Evolutionary conservation across 2,113 vertebrate species (phyloP).

Genomic region (Herpailurus yagouaroundi): DNA sequence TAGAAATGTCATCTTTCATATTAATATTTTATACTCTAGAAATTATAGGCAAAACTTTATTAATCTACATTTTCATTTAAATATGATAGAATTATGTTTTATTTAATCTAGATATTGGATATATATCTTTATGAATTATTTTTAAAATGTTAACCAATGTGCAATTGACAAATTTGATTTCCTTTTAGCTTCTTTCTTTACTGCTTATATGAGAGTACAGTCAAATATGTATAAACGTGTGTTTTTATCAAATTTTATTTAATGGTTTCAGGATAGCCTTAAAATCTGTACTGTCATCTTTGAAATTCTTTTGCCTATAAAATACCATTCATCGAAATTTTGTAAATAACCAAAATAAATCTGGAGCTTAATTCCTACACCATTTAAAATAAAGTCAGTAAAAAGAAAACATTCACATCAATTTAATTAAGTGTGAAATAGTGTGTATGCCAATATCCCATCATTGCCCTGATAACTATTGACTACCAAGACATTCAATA

Average conservation of each 20-base stretch:
- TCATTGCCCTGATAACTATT: background rate
- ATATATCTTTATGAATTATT: background rate
- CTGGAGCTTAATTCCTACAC: background rate
- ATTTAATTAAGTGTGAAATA: background rate
- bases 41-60: background rate
- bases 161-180: background rate
- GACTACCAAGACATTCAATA: background rate
- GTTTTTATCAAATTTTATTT: background rate
- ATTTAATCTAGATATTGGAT: background rate
- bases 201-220: background rate
- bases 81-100: background rate
- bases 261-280: background rate
- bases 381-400: background rate
- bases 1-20: background rate
- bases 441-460: background rate
- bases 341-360: background rate
- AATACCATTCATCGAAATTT: background rate
- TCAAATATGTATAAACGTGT: background rate
- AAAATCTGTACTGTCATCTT: background rate
- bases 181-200: background rate
- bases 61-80: background rate
- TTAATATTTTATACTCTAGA: background rate
- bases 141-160: background rate
- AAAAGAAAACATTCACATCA: background rate
- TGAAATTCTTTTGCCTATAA: background rate